phyloP scores from a whole-genome alignment of 2,888 invertebrate genomes.

The Oegoconia quadripuncta region DNA sequence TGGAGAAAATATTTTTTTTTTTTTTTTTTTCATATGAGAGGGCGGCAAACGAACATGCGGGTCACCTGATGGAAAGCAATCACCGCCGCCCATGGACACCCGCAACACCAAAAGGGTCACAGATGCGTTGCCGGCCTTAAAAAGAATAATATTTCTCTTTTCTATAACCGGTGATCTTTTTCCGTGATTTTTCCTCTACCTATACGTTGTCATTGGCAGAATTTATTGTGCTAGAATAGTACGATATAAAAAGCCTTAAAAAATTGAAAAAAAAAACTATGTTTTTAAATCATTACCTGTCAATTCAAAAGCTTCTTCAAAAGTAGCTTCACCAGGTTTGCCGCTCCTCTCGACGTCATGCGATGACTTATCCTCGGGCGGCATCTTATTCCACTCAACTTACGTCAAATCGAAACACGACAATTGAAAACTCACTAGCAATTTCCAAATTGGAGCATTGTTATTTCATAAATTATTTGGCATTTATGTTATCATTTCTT shows the following conservation, averaged over 20 bases:
- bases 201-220: conserved; percentile 25
- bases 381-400: conserved; percentile 26
- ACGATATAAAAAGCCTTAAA: not conserved
- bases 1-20: no score
- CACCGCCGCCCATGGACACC: no score
- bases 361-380: conserved; percentile 30
- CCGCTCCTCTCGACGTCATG: conserved; percentile 39
- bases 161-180: no score
- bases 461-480: not conserved
- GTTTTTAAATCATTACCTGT: conserved; percentile 45
- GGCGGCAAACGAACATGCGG: no score
- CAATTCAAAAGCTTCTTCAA: conserved; percentile 68
- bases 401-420: not conserved
- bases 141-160: no score
- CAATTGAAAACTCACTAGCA: not conserved
- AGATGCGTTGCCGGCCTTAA: no score
- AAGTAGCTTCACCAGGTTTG: conserved; percentile 42
- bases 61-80: no score
- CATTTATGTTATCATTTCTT: no score
- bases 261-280: not conserved
- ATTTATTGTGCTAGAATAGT: no score
- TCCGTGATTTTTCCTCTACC: conserved; percentile 82
- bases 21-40: no score
- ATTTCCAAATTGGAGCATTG: not conserved
- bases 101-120: no score